Conservation (phyloP, 1,140 invertebrate species). For the Antheraea pernyi region DNA sequence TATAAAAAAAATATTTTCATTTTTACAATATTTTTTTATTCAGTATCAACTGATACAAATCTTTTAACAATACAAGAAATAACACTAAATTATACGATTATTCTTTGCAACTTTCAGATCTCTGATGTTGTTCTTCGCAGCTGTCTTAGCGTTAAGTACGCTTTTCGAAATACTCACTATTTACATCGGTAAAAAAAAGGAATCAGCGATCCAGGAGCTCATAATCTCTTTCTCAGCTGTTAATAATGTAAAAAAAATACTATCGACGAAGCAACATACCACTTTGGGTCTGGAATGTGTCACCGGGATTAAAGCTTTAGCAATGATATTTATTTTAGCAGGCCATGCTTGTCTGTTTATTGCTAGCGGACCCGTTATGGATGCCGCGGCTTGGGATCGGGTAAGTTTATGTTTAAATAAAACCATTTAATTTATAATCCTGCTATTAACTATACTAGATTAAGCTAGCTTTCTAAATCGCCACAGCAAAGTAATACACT, state of each 20-base stretch:
- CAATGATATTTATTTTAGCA: constrained; percentile 83
- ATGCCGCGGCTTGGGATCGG: constrained; percentile 81
- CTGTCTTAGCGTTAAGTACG: constrained; percentile 58
- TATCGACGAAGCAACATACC: constrained; percentile 81
- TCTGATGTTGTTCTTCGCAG: constrained; percentile 52
- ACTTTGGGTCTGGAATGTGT: constrained; percentile 82
- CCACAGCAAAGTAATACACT: no score
- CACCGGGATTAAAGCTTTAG: constrained; percentile 82
- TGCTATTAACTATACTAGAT: no score
- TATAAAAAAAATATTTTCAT: no score
- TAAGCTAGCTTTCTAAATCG: not conserved
- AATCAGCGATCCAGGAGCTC: constrained; percentile 48
- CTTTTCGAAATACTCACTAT: constrained; percentile 57
- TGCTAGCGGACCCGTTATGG: constrained; percentile 82
- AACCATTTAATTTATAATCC: constrained; percentile 12
- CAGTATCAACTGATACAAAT: no score
- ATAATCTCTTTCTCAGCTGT: constrained; percentile 81
- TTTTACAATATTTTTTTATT: no score
- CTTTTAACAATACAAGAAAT: no score
- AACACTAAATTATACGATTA: not conserved
- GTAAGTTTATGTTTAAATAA: constrained; percentile 60
- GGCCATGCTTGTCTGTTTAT: constrained; percentile 83
- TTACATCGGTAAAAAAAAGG: constrained; percentile 41
- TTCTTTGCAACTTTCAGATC: constrained; percentile 42
- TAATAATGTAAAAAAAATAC: constrained; percentile 81